Base-by-base conservation (phyloP, 2,888 invertebrate genomes). In the Zonitis immaculata region DNA sequence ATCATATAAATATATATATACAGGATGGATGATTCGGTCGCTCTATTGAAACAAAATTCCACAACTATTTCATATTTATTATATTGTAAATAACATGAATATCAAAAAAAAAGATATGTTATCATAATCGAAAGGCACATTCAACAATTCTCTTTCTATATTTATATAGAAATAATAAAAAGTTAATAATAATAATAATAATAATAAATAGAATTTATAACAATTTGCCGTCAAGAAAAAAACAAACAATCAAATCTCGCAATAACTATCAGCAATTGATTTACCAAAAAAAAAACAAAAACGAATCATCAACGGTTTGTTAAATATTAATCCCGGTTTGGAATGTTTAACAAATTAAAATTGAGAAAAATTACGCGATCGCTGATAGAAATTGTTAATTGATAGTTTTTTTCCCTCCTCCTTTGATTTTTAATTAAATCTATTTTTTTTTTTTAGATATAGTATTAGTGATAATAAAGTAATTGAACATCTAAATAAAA, bases 31-130 rank as follows among this genome's bases (percentile, higher is more conserved):
- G n/a, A n/a, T n/a, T n/a, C n/a, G n/a, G n/a, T n/a, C n/a, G n/a
- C n/a, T n/a, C n/a, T n/a, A n/a, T n/a, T n/a, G n/a, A n/a, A n/a
- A n/a, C n/a, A n/a, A n/a, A n/a, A n/a, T n/a, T n/a, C n/a, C n/a
- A n/a, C n/a, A n/a, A n/a, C n/a, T n/a, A 18, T 18, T 16, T 9
- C 18, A 7, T 27, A 25, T 27, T 9, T 18, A 35, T 35, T 18
- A 16, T 35, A 58, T 60, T 59, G 51, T 56, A 59, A 61, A 59
- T 53, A 52, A 53, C 51, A 57, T 57, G 57, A 58, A 54, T 61
- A 61, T 61, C 60, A 61, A 61, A 61, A 54, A 54, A 58, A n/a
- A n/a, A n/a, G 60, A 61, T 61, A 59, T 59, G 52, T 56, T 56
- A 54, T 50, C n/a, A n/a, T n/a, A 48, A 27, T 54, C 47, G 52